Conservation (phyloP, 2,888 invertebrate genomes). For the Onthophagus sagittarius region DNA sequence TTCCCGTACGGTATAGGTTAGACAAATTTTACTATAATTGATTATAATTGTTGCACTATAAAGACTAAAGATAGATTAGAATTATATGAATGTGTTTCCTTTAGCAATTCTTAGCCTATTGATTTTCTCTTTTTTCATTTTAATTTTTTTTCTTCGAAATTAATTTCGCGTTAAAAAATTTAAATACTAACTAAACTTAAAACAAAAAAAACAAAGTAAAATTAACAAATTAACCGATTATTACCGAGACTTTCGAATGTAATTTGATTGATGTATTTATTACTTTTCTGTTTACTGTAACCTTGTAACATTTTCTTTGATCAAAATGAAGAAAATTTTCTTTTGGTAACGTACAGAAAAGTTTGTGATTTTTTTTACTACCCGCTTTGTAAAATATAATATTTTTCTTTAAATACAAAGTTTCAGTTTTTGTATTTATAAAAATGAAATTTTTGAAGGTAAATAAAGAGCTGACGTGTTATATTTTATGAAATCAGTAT, state of each 20-base stretch:
- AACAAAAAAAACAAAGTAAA: slow-evolving; percentile 18
- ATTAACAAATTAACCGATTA: slow-evolving; percentile 14
- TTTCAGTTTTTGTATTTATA: slow-evolving; percentile 9
- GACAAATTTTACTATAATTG: slow-evolving; percentile 37
- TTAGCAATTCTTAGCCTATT: slow-evolving; percentile 31
- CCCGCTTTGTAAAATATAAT: slow-evolving; percentile 3
- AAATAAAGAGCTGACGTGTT: slow-evolving; percentile 11
- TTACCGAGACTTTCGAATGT: background rate
- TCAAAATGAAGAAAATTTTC: background rate
- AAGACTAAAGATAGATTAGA: slow-evolving; percentile 43
- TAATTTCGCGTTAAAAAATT: background rate
- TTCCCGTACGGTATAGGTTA: slow-evolving; percentile 33
- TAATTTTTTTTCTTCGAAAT: slow-evolving; percentile 1
- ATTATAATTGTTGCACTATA: slow-evolving; percentile 44
- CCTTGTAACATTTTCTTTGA: background rate
- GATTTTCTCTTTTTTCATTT: slow-evolving; percentile 21
- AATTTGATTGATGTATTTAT: slow-evolving; percentile 12
- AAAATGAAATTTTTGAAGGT: background rate
- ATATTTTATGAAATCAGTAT: slow-evolving; percentile 1
- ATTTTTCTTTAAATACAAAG: slow-evolving; percentile 5
- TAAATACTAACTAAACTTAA: background rate
- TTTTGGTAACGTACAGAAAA: background rate
- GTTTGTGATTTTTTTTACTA: slow-evolving; percentile 11
- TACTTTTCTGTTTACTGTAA: slow-evolving; percentile 8
- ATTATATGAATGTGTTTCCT: slow-evolving; percentile 38